These are phyloP conservation scores for Notospermus geniculatus DNA, from an alignment of 1,140 invertebrate species.

Conservation along the genomic window DNA sequence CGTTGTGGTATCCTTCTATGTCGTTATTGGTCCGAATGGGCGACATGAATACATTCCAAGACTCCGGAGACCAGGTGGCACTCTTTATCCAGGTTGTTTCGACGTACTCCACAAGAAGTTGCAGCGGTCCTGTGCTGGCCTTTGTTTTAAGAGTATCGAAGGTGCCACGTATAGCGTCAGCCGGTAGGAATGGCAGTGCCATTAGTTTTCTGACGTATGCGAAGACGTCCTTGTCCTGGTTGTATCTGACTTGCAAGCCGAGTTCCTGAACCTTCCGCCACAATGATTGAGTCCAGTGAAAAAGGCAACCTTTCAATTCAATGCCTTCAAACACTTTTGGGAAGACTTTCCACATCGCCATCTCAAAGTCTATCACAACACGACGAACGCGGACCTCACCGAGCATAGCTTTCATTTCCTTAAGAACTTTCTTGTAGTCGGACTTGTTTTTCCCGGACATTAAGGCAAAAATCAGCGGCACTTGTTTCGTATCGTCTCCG, in stretches of 20 bases:
- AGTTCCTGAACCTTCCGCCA: not conserved
- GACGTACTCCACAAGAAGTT: not conserved
- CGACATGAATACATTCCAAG: not conserved
- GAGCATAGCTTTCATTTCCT: not conserved
- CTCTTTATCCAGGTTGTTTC: not conserved
- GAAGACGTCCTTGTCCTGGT: not conserved
- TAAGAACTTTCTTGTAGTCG: not conserved
- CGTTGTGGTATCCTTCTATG: not conserved
- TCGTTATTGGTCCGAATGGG: not conserved
- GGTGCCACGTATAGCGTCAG: not conserved
- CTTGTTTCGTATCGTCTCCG: not conserved
- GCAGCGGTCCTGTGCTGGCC: not conserved
- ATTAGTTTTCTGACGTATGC: not conserved
- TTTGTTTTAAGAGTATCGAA: not conserved
- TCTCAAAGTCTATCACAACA: not conserved
- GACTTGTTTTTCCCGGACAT: not conserved
- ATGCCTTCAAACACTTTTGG: not conserved
- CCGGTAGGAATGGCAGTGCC: not conserved
- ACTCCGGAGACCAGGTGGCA: not conserved
- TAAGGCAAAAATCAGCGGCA: too few relatives aligned
- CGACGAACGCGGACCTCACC: not conserved
- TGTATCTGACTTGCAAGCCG: too few relatives aligned
- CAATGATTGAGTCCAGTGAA: not conserved
- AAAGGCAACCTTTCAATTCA: not conserved
- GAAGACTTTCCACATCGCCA: not conserved